Percentiles rank a stretch among this genome's conserved stretches.
Conservation (phyloP, 2,888 invertebrate species). For the Hecatera dysodea region DNA sequence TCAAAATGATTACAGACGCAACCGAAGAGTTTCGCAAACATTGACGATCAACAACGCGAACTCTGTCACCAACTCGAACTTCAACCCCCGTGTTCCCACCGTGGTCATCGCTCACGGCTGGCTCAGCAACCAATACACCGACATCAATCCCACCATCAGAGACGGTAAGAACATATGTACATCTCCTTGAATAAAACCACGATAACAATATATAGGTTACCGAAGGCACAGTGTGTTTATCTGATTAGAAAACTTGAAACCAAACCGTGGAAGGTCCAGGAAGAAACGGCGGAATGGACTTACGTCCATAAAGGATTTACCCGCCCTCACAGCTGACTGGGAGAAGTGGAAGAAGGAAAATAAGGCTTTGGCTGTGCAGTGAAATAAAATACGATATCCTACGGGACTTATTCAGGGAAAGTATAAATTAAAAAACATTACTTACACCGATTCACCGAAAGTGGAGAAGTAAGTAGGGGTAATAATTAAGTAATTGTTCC, state of each 20-base stretch:
- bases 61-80: slow-evolving; percentile 76
- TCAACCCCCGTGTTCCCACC: slow-evolving; percentile 71
- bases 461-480: no score
- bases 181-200: not conserved
- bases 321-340: not conserved
- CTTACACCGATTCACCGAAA: no score
- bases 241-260: not conserved
- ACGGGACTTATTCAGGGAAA: not conserved
- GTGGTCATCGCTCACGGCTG: slow-evolving; percentile 80
- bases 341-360: not conserved
- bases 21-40: slow-evolving; percentile 66
- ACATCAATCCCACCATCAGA: slow-evolving; percentile 73
- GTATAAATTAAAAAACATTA: no score
- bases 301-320: not conserved
- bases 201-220: no score
- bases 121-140: slow-evolving; percentile 73
- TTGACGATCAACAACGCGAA: slow-evolving; percentile 69
- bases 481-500: not conserved
- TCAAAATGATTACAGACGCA: slow-evolving; percentile 67
- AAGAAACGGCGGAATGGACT: not conserved
- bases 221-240: no score
- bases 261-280: not conserved
- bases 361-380: not conserved
- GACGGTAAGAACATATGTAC: slow-evolving; percentile 68
- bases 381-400: not conserved